Evolutionary conservation across 2,113 vertebrate species (phyloP).

Genomic region (Rhea pennata): DNA sequence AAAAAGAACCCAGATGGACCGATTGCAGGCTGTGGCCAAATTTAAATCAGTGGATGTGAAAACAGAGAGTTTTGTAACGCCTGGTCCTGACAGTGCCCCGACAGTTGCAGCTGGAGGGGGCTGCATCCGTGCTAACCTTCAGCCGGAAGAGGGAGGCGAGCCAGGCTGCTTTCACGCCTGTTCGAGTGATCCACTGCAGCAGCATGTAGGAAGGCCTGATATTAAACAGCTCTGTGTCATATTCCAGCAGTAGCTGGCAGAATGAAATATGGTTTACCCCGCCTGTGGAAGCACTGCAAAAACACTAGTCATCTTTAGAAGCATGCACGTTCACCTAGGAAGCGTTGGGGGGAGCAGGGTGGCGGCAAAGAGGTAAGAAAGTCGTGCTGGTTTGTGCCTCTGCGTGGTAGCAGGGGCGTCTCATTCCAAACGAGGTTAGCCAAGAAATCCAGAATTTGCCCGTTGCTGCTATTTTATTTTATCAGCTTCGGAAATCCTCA

Average conservation of each 20-base stretch:
- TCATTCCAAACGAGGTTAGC: background rate
- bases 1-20: background rate
- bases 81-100: background rate
- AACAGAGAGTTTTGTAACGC: background rate
- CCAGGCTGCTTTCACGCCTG: background rate
- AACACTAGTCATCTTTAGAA: background rate
- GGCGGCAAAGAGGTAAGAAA: background rate
- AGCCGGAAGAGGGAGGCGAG: background rate
- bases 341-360: too few relatives aligned
- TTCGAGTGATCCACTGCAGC: background rate
- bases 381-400: background rate
- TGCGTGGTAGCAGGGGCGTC: accelerated
- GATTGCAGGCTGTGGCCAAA: background rate
- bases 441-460: background rate
- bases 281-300: background rate
- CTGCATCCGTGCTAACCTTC: background rate
- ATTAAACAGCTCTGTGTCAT: background rate
- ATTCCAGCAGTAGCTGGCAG: background rate
- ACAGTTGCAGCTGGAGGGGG: background rate
- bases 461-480: background rate
- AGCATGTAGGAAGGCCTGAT: background rate
- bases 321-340: background rate
- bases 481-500: background rate
- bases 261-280: accelerated
- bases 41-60: background rate